These are phyloP conservation scores for Ailurus styani DNA, from an alignment of 2,113 vertebrate genomes.

Conservation along the genomic window DNA sequence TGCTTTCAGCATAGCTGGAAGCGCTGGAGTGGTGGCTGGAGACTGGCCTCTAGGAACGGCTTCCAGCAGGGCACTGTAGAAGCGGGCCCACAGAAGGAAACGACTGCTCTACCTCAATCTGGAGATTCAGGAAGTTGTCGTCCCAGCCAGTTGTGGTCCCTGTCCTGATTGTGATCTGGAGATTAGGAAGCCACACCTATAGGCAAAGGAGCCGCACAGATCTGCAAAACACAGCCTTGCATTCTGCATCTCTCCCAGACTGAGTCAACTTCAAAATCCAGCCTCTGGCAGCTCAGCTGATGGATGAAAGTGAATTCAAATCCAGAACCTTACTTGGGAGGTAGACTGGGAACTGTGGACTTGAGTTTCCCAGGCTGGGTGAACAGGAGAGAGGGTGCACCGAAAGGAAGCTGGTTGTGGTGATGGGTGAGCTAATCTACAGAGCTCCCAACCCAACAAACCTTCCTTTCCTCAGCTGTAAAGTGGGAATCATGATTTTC, in stretches of 20 bases:
- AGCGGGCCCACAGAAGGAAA: too few species aligned
- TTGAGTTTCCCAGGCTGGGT: background rate
- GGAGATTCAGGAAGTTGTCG: background rate
- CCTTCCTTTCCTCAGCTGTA: background rate
- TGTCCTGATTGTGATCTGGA: background rate
- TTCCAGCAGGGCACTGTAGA: background rate
- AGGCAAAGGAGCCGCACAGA: background rate
- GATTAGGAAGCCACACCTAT: background rate
- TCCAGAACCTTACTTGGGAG: background rate
- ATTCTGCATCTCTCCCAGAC: background rate
- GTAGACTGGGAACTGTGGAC: background rate
- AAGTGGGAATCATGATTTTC: background rate
- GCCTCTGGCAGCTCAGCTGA: background rate
- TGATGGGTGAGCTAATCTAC: fast-evolving
- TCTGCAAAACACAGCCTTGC: background rate
- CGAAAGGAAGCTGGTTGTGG: background rate
- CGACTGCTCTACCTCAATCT: background rate
- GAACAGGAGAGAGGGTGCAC: background rate
- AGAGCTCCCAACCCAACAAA: background rate
- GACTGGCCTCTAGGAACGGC: background rate
- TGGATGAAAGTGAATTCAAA: background rate
- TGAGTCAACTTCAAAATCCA: background rate
- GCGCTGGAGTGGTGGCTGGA: background rate
- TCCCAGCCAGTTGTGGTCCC: too few species aligned
- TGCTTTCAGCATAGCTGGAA: background rate